A percentile compares a stretch with the other conserved stretches of the same genome.
phyloP scores from a whole-genome alignment of 1,140 invertebrate species.

The Acyrthosiphon pisum region DNA sequence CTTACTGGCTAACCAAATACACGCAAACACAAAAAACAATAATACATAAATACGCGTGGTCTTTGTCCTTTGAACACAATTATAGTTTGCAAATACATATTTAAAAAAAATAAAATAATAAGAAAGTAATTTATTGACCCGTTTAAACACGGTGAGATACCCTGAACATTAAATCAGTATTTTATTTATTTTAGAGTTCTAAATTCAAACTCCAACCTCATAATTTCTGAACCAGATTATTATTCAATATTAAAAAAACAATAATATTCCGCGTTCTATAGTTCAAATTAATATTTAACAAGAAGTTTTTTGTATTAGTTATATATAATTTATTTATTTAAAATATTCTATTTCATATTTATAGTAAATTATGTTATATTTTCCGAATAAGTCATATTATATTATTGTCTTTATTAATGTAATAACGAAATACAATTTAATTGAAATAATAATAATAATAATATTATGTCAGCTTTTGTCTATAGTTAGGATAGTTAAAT shows the following conservation, averaged over 20 bases:
- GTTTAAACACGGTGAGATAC: neutral
- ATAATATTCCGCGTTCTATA: neutral
- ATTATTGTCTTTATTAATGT: neutral
- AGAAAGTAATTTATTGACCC: neutral
- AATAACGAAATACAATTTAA: neutral
- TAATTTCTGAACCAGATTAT: neutral
- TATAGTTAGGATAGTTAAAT: neutral
- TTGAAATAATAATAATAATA: neutral
- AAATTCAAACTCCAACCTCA: neutral
- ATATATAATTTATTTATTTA: neutral
- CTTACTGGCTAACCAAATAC: neutral
- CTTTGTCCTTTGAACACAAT: neutral
- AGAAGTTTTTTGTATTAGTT: neutral
- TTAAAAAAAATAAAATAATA: neutral
- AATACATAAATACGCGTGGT: neutral
- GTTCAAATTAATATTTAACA: neutral
- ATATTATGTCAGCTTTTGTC: neutral
- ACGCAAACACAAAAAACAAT: neutral
- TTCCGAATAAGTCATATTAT: neutral
- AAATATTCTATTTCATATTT: neutral
- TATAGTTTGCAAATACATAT: neutral
- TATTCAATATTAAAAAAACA: neutral
- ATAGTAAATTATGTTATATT: neutral
- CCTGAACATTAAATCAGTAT: neutral
- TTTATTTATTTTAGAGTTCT: neutral